Percentiles rank a stretch among this genome's conserved stretches.
These are phyloP conservation scores for Aldrovandia affinis DNA, from an alignment of 2,797 vertebrate genomes.

Conservation along the genomic window DNA sequence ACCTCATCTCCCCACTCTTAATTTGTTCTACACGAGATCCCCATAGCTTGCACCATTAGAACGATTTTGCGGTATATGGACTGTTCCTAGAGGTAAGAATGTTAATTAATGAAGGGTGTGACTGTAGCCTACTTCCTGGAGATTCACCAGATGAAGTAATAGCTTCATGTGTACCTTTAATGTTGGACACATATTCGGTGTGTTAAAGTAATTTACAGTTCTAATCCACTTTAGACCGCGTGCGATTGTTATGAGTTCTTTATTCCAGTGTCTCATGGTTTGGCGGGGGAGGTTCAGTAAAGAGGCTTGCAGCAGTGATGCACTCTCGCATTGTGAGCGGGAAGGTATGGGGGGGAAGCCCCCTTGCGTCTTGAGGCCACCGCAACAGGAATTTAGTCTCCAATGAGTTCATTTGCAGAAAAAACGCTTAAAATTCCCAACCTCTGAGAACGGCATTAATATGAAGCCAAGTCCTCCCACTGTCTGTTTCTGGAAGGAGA, in stretches of 20 bases:
- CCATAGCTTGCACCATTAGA: too few relatives aligned
- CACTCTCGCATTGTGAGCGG: neutral
- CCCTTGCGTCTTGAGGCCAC: neutral
- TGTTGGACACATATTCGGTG: too few relatives aligned
- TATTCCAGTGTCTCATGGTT: neutral
- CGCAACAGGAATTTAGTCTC: neutral
- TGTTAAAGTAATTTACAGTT: too few relatives aligned
- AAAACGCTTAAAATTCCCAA: neutral
- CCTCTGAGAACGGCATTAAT: neutral
- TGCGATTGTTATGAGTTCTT: neutral
- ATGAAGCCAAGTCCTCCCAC: neutral
- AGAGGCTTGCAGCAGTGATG: neutral
- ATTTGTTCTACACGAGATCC: too few relatives aligned
- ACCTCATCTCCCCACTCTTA: too few relatives aligned
- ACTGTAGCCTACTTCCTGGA: too few relatives aligned
- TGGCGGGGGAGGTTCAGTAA: neutral
- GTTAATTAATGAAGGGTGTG: too few relatives aligned
- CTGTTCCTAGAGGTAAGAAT: too few relatives aligned
- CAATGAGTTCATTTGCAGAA: neutral
- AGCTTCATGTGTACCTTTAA: too few relatives aligned
- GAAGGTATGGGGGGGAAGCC: neutral
- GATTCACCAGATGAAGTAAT: too few relatives aligned
- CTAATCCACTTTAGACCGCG: neutral
- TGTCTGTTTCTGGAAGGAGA: constrained; percentile 3
- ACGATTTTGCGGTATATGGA: too few relatives aligned